phyloP scores from a whole-genome alignment of 1,140 invertebrate species.

The Penaeus indicus region DNA sequence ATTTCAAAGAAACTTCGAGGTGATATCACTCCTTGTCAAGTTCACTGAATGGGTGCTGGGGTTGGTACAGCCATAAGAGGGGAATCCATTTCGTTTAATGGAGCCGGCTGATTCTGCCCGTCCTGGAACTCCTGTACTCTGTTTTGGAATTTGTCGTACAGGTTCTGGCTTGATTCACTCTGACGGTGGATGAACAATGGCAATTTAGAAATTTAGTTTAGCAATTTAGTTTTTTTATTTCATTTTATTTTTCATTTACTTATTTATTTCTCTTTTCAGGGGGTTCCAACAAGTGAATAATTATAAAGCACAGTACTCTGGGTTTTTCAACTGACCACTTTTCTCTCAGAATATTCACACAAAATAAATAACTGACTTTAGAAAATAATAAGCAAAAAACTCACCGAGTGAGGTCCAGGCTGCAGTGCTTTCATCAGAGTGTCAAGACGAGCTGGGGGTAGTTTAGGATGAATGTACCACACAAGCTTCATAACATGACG shows the following conservation, averaged over 20 bases:
- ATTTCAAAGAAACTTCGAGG: not conserved
- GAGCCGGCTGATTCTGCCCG: constrained; percentile 75
- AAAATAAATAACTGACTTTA: not conserved
- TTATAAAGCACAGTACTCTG: too few relatives aligned
- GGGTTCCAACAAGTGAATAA: too few relatives aligned
- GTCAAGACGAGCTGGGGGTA: constrained; percentile 84
- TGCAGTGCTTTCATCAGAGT: constrained; percentile 89
- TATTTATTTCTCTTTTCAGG: not conserved
- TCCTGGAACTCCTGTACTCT: constrained; percentile 83
- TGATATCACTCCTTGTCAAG: not conserved
- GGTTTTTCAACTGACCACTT: too few relatives aligned
- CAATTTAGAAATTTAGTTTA: not conserved
- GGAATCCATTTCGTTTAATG: constrained; percentile 83
- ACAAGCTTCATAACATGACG: constrained; percentile 91
- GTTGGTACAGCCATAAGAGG: constrained; percentile 88
- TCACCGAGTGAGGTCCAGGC: constrained; percentile 74
- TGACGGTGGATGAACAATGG: constrained; percentile 73
- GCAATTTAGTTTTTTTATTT: not conserved
- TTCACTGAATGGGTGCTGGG: constrained; percentile 77
- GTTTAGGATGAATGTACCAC: constrained; percentile 91
- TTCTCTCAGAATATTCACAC: not conserved
- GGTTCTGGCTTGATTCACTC: constrained; percentile 85
- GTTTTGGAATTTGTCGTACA: constrained; percentile 83
- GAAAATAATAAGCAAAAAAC: not conserved
- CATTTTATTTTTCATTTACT: not conserved